These are phyloP conservation scores for Neoarius graeffei DNA, from an alignment of 2,113 vertebrate genomes.

Conservation along the genomic window DNA sequence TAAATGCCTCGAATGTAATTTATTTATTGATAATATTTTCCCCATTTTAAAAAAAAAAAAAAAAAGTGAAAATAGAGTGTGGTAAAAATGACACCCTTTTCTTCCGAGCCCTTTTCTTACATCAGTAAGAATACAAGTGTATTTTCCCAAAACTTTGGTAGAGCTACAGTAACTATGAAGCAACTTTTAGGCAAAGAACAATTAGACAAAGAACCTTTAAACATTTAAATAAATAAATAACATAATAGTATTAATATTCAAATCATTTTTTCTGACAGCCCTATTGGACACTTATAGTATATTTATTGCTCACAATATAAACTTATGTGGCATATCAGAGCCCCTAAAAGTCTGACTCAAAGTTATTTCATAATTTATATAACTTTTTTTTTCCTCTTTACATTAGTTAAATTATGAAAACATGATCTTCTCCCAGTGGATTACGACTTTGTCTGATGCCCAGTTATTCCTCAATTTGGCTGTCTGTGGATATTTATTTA, in stretches of 20 bases:
- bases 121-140: not conserved
- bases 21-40: too few relatives aligned
- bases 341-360: not conserved
- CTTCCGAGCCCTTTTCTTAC: not conserved
- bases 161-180: not conserved
- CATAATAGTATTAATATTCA: not conserved
- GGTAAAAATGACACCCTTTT: not conserved
- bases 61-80: too few relatives aligned
- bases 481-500: slow-evolving; percentile 61
- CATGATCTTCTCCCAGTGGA: slow-evolving; percentile 10
- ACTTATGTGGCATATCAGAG: not conserved
- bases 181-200: not conserved
- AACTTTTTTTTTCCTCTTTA: not conserved
- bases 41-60: not conserved
- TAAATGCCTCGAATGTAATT: too few relatives aligned
- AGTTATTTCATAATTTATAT: not conserved
- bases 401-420: slow-evolving; percentile 36
- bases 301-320: not conserved
- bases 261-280: not conserved
- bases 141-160: not conserved
- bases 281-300: not conserved
- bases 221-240: not conserved
- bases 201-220: not conserved
- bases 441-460: slow-evolving; percentile 29
- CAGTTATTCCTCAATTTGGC: slow-evolving; percentile 23